Evolutionary conservation across 2,888 invertebrate species (phyloP).

Genomic region (Leptopilina drosophilae): DNA sequence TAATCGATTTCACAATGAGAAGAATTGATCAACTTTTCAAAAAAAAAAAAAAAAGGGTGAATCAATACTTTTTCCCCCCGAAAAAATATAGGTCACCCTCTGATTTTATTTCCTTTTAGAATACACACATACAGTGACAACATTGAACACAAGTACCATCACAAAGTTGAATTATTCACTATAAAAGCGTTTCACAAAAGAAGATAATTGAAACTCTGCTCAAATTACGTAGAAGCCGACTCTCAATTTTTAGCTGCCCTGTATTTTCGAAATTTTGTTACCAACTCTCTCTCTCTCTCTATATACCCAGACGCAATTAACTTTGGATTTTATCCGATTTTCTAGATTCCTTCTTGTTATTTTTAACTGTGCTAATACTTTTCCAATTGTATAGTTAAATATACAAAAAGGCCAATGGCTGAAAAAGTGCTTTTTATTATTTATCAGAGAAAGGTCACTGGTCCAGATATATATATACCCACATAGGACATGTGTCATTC

Average conservation of each 20-base stretch:
- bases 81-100: slow-evolving; percentile 55
- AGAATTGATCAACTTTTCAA: slow-evolving; percentile 51
- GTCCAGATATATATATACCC: background rate
- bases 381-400: background rate
- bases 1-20: slow-evolving; percentile 55
- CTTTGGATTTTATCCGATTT: slow-evolving; percentile 29
- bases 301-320: slow-evolving; percentile 27
- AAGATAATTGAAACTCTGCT: slow-evolving; percentile 56
- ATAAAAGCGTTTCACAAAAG: slow-evolving; percentile 61
- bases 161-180: slow-evolving; percentile 53
- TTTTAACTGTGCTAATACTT: background rate
- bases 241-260: slow-evolving; percentile 41
- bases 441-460: slow-evolving; percentile 2
- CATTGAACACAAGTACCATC: slow-evolving; percentile 56
- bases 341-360: background rate
- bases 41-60: slow-evolving; percentile 8
- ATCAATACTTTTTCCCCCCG: slow-evolving; percentile 52
- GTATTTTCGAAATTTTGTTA: slow-evolving; percentile 41
- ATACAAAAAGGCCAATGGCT: too few species aligned
- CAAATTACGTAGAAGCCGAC: slow-evolving; percentile 41
- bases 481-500: slow-evolving; percentile 25
- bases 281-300: background rate
- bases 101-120: slow-evolving; percentile 59
- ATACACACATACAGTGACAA: slow-evolving; percentile 46
- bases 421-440: background rate